Conservation (phyloP, 1,140 invertebrate genomes). For the silkworm (Bombyx mori) region ASM3026992v2 NC_085124.1:11140501-11141000, state of each 20-base stretch:
- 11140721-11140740: conserved; percentile 37
- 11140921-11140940: too few relatives aligned
- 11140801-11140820: conserved; percentile 47
- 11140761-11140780: conserved; percentile 31
- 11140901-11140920: too few relatives aligned
- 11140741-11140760: conserved; percentile 40
- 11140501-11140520: background rate
- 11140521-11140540: background rate
- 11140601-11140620: conserved; percentile 33
- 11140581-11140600: conserved; percentile 18
- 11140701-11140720: conserved; percentile 28
- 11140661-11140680: conserved; percentile 18
- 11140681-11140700: conserved; percentile 27
- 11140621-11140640: conserved; percentile 44
- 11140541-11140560: background rate
- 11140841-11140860: too few relatives aligned
- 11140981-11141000: too few relatives aligned
- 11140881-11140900: too few relatives aligned
- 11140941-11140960: too few relatives aligned
- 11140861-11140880: too few relatives aligned
- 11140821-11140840: conserved; percentile 28
- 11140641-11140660: conserved; percentile 42
- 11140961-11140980: too few relatives aligned
- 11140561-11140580: background rate
- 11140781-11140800: conserved; percentile 35